Percentiles rank a stretch among this genome's conserved stretches.
Evolutionary conservation across 2,888 invertebrate genomes (phyloP).

Genomic region (Neuroscelio doddi): DNA sequence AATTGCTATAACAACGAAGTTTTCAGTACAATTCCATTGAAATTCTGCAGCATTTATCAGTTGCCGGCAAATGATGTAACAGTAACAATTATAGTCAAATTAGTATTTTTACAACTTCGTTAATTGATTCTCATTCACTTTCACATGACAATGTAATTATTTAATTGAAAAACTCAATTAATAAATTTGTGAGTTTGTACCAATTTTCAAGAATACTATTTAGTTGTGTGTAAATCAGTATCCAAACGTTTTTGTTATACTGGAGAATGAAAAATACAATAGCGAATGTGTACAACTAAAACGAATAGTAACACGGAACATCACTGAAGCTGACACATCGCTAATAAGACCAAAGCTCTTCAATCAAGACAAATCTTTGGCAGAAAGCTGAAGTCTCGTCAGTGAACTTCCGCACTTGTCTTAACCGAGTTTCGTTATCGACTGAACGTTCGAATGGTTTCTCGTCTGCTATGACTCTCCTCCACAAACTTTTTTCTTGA

Average conservation of each 20-base stretch:
- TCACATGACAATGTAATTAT: too few relatives aligned
- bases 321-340: conserved; percentile 7
- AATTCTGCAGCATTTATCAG: too few relatives aligned
- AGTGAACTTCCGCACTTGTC: conserved; percentile 19
- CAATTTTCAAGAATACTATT: too few relatives aligned
- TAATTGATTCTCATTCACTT: too few relatives aligned
- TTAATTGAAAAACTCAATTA: too few relatives aligned
- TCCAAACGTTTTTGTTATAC: too few relatives aligned
- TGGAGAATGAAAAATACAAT: neutral
- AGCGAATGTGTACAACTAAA: conserved; percentile 1
- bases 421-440: conserved; percentile 52
- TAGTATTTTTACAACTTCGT: too few relatives aligned
- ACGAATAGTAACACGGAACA: conserved; percentile 12
- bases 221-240: too few relatives aligned
- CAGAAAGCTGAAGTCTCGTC: conserved; percentile 6
- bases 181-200: too few relatives aligned
- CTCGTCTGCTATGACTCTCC: neutral
- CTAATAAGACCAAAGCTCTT: conserved; percentile 11
- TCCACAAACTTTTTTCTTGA: neutral
- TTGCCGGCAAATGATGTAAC: too few relatives aligned
- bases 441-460: conserved; percentile 53
- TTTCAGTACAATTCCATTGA: too few relatives aligned
- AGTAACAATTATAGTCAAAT: too few relatives aligned
- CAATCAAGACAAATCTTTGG: neutral
- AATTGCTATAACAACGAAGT: neutral